These are phyloP conservation scores for Nasonia vitripennis DNA, from an alignment of 1,140 invertebrate species.

Conservation along the genomic window DNA sequence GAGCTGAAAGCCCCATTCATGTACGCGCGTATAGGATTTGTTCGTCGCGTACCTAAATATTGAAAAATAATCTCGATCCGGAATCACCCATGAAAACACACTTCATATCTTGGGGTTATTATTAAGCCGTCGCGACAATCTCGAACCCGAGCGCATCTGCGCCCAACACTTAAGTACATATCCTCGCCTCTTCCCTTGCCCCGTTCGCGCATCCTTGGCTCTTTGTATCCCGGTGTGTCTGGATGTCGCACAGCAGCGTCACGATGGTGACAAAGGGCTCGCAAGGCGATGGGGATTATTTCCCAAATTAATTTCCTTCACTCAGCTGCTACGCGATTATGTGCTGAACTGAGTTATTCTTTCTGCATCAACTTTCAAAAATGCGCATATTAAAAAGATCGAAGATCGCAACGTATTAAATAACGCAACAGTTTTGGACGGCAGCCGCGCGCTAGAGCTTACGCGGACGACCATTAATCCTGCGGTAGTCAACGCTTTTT, in stretches of 20 bases:
- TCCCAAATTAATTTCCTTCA: slow-evolving; percentile 69
- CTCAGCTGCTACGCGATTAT: slow-evolving; percentile 55
- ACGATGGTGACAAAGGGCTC: slow-evolving; percentile 29
- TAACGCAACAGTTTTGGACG: not conserved
- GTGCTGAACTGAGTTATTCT: not conserved
- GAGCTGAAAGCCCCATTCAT: too few species aligned
- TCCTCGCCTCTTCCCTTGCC: not conserved
- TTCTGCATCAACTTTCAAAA: not conserved
- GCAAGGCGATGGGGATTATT: slow-evolving; percentile 45
- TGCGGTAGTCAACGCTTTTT: slow-evolving; percentile 28
- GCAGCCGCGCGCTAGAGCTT: too few species aligned
- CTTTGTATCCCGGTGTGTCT: not conserved
- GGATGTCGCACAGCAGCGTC: not conserved
- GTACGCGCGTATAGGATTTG: too few species aligned
- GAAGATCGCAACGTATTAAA: not conserved
- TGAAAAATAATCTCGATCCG: too few species aligned
- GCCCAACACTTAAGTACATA: slow-evolving; percentile 38
- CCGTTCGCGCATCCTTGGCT: not conserved
- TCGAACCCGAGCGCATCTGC: slow-evolving; percentile 36
- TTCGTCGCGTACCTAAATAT: too few species aligned
- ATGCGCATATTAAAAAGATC: too few species aligned
- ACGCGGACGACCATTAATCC: slow-evolving; percentile 29
- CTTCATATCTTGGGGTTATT: slow-evolving; percentile 37
- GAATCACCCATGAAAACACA: too few species aligned
- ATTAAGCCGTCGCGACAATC: slow-evolving; percentile 39